Evolutionary conservation across 2,113 vertebrate genomes (phyloP).

Genomic region (Siniperca chuatsi): DNA sequence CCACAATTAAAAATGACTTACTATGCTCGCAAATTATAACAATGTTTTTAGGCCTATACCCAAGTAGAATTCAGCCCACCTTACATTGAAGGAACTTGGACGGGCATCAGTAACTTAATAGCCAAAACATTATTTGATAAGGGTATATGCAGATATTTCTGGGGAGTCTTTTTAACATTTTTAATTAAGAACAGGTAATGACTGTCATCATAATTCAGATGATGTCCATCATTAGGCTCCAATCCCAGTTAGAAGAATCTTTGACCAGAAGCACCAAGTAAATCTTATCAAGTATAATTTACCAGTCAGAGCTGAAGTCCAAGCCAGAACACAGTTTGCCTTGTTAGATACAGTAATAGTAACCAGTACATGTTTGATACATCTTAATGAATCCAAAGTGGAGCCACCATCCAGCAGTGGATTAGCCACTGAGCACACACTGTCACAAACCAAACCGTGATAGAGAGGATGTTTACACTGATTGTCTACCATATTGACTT

Average conservation of each 20-base stretch:
- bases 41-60: neutral
- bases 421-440: constrained; percentile 53
- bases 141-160: neutral
- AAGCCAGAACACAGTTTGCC: constrained; percentile 18
- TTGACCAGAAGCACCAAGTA: neutral
- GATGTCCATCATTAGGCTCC: constrained; percentile 1
- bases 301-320: constrained; percentile 13
- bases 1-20: neutral
- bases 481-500: constrained; percentile 87
- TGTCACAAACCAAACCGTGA: constrained; percentile 46
- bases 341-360: neutral
- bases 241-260: neutral
- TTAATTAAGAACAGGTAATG: neutral
- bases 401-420: constrained; percentile 34
- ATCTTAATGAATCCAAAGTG: constrained; percentile 45
- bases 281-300: neutral
- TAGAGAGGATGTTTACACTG: constrained; percentile 57
- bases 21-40: neutral
- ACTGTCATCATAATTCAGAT: neutral
- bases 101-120: neutral
- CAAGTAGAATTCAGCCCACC: neutral
- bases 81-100: neutral
- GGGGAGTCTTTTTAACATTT: neutral
- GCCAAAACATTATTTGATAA: neutral
- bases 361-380: constrained; percentile 31